Conservation (phyloP, 1,140 invertebrate species). For the Pinna nobilis region DNA sequence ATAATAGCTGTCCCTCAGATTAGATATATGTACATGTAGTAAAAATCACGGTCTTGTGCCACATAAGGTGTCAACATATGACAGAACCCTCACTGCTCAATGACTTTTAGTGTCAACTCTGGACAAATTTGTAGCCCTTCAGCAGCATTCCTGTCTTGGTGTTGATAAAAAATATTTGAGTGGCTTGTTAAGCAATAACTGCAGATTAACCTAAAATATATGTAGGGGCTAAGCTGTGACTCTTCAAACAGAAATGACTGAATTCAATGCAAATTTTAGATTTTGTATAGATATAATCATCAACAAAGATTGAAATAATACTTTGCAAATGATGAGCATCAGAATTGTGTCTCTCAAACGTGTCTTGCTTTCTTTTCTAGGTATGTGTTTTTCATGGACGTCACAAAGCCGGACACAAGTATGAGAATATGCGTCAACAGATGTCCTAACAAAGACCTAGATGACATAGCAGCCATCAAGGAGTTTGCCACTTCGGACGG, state of each 20-base stretch:
- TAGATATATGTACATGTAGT: too few relatives aligned
- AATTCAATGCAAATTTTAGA: not conserved
- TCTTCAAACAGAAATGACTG: not conserved
- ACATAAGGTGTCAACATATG: too few relatives aligned
- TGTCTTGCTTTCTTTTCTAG: slow-evolving; percentile 66
- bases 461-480: slow-evolving; percentile 81
- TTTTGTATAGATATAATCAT: not conserved
- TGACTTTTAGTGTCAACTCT: too few relatives aligned
- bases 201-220: too few relatives aligned
- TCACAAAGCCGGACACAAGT: slow-evolving; percentile 84
- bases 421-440: slow-evolving; percentile 92
- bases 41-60: too few relatives aligned
- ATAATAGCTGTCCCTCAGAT: too few relatives aligned
- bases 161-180: too few relatives aligned
- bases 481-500: slow-evolving; percentile 85
- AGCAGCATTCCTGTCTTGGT: too few relatives aligned
- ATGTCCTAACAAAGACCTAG: slow-evolving; percentile 85
- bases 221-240: too few relatives aligned
- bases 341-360: not conserved
- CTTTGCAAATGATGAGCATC: not conserved
- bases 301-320: not conserved
- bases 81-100: too few relatives aligned
- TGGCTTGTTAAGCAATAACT: too few relatives aligned
- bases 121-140: too few relatives aligned
- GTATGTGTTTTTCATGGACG: slow-evolving; percentile 89